These are phyloP conservation scores for Dendrophyllia cribrosa DNA, from an alignment of 64 coral and sea anemone species.

Conservation along the genomic window DNA sequence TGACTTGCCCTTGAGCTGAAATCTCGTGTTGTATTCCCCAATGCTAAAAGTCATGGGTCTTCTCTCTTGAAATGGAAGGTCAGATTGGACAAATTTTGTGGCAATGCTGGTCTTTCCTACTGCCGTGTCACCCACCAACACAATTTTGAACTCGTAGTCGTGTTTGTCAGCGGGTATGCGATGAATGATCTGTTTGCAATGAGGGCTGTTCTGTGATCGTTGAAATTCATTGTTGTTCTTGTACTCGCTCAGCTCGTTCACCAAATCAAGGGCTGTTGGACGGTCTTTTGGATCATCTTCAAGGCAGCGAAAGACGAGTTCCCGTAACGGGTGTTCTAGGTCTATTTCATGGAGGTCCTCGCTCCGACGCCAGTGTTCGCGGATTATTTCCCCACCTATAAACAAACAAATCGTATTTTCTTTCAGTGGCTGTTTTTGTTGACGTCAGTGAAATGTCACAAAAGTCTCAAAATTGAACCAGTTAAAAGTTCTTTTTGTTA, in stretches of 20 bases:
- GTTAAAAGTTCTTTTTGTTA: too few relatives aligned
- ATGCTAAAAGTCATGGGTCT: not conserved
- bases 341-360: conserved; percentile 48
- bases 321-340: conserved; percentile 34
- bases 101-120: conserved; percentile 72
- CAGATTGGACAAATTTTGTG: conserved; percentile 41
- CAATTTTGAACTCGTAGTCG: conserved; percentile 74
- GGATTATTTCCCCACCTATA: conserved; percentile 49
- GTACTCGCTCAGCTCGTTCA: conserved; percentile 1
- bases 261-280: conserved; percentile 44
- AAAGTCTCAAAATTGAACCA: too few relatives aligned
- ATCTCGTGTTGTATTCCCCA: conserved; percentile 69
- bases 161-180: not conserved
- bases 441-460: too few relatives aligned
- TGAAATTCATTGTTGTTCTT: conserved; percentile 10
- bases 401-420: not conserved
- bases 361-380: conserved; percentile 53
- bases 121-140: conserved; percentile 57
- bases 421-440: not conserved
- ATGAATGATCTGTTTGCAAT: not conserved
- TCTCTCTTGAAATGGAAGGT: not conserved
- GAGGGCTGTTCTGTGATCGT: not conserved
- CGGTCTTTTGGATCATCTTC: conserved; percentile 50
- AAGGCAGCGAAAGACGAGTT: conserved; percentile 43
- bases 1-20: conserved; percentile 73